These are phyloP conservation scores for Pantherophis guttatus DNA, from an alignment of 2,113 vertebrate species.

Conservation along the genomic window DNA sequence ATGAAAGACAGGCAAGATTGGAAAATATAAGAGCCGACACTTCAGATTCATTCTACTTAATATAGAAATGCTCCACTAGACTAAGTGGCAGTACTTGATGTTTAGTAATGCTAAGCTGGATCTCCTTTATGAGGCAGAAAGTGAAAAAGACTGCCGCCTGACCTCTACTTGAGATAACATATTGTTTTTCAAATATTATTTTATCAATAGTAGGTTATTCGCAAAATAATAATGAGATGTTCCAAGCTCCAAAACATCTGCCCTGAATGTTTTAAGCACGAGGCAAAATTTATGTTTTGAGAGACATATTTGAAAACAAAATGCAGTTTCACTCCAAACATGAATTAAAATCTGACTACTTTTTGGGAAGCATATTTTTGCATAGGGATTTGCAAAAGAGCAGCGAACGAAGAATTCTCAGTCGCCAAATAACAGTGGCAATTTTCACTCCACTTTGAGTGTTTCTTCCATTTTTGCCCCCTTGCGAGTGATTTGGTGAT, in stretches of 20 bases:
- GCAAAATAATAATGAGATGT: neutral
- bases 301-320: neutral
- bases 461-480: neutral
- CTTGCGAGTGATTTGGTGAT: neutral
- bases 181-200: neutral
- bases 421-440: neutral
- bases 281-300: neutral
- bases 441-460: neutral
- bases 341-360: neutral
- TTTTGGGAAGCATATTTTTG: neutral
- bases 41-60: neutral
- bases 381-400: neutral
- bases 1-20: neutral
- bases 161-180: neutral
- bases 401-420: neutral
- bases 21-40: neutral
- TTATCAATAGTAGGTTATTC: neutral
- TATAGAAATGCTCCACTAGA: neutral
- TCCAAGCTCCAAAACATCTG: neutral
- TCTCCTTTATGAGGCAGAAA: neutral
- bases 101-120: neutral
- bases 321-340: neutral
- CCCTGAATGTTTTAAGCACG: neutral
- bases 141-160: neutral
- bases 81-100: neutral